A percentile compares a stretch with the other conserved stretches of the same genome.
Evolutionary conservation across 2,797 vertebrate genomes (phyloP).

Genomic region (Sternotherus odoratus): DNA sequence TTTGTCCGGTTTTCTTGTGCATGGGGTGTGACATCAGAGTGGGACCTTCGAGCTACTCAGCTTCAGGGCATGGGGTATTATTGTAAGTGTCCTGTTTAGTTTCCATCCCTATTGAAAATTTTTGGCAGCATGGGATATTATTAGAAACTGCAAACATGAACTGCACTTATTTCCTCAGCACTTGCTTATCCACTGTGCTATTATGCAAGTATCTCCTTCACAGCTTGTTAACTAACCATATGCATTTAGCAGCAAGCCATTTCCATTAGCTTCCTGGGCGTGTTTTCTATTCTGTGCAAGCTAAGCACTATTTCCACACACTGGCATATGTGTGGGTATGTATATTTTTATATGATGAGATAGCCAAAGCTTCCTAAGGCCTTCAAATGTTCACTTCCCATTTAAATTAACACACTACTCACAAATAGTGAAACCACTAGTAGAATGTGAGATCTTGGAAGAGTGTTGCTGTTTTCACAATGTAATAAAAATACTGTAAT

Average conservation of each 20-base stretch:
- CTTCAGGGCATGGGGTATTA: not conserved
- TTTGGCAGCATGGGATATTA: not conserved
- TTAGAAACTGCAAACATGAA: not conserved
- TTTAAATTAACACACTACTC: not conserved
- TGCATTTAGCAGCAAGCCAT: not conserved
- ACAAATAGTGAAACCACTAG: not conserved
- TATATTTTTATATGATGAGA: not conserved
- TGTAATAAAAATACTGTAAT: no score
- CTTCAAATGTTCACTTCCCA: not conserved
- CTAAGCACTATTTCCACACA: not conserved
- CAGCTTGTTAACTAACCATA: accelerated
- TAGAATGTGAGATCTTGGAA: no score
- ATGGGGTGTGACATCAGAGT: not conserved
- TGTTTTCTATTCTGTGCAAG: not conserved
- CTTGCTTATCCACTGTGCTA: accelerated
- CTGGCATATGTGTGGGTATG: not conserved
- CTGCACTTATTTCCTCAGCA: not conserved
- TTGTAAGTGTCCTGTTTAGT: not conserved
- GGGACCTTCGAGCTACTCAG: not conserved
- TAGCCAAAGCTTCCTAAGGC: not conserved
- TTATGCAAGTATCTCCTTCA: not conserved
- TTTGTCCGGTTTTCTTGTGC: not conserved
- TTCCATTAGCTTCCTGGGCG: not conserved
- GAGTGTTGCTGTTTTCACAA: no score
- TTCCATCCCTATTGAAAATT: not conserved